Evolutionary conservation across 1,140 invertebrate species (phyloP).

Genomic region (Ctenoplectra terminalis): DNA sequence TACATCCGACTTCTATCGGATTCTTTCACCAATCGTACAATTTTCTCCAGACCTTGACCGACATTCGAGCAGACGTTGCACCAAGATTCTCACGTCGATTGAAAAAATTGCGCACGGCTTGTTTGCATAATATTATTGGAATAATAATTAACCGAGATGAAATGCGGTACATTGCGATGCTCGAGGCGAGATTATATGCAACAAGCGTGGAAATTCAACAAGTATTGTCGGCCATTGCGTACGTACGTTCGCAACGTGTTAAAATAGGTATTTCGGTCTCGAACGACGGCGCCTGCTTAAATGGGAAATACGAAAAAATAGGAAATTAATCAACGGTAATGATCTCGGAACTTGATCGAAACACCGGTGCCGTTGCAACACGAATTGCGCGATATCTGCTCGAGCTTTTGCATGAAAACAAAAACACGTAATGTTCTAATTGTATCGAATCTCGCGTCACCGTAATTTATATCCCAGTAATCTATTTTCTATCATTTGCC

Average conservation of each 20-base stretch:
- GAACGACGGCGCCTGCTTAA: background rate
- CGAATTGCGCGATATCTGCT: background rate
- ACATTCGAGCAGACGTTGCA: background rate
- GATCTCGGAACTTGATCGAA: background rate
- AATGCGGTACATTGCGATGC: background rate
- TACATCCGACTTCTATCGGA: background rate
- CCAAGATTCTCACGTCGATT: background rate
- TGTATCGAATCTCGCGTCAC: background rate
- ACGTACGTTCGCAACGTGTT: background rate
- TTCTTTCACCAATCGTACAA: background rate
- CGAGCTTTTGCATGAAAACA: background rate
- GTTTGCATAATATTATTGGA: background rate
- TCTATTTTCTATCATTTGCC: background rate
- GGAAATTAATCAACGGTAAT: conserved; percentile 3
- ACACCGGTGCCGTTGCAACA: background rate
- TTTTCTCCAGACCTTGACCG: conserved; percentile 5
- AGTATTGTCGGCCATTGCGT: background rate
- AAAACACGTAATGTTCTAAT: background rate
- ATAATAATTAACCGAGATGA: background rate
- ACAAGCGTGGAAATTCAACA: conserved; percentile 3
- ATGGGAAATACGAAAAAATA: background rate
- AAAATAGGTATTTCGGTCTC: too few species aligned
- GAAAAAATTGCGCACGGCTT: background rate
- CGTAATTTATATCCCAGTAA: background rate
- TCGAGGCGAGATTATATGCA: background rate